Percentiles rank a stretch among this genome's conserved stretches.
Evolutionary conservation across 2,113 vertebrate genomes (phyloP).

Genomic region (Neodon shergylaensis): DNA sequence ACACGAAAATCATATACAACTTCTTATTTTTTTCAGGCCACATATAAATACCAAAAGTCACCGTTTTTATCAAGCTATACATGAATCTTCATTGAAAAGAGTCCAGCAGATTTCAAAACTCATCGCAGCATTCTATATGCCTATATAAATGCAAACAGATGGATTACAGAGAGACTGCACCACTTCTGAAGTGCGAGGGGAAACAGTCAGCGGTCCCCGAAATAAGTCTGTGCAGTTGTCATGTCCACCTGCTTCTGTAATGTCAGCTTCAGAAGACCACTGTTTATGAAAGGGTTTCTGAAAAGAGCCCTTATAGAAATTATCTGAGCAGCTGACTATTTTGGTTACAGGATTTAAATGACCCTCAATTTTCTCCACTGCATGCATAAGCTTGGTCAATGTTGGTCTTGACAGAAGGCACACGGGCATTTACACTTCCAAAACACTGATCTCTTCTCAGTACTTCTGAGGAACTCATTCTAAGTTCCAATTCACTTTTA

Average conservation of each 20-base stretch:
- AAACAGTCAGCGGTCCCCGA: neutral
- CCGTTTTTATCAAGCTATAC: neutral
- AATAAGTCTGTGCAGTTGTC: neutral
- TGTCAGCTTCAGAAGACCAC: neutral
- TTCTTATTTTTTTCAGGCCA: neutral
- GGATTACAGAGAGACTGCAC: neutral
- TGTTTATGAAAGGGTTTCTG: conserved; percentile 3
- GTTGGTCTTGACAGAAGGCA: neutral
- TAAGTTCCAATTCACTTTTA: neutral
- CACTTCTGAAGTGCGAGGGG: neutral
- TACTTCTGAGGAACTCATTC: neutral
- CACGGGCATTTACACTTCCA: neutral
- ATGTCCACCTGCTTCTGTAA: neutral
- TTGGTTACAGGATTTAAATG: conserved; percentile 11
- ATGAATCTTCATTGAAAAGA: neutral
- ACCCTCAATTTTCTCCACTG: neutral
- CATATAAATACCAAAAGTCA: neutral
- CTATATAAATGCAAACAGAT: neutral
- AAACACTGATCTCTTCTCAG: neutral
- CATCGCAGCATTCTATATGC: neutral
- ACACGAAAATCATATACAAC: neutral
- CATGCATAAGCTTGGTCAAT: conserved; percentile 4
- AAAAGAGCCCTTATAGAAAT: conserved; percentile 4
- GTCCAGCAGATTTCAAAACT: neutral
- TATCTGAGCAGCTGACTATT: neutral